These are phyloP conservation scores for Typhlomys cinereus DNA, from an alignment of 2,113 vertebrate genomes.

Conservation along the genomic window DNA sequence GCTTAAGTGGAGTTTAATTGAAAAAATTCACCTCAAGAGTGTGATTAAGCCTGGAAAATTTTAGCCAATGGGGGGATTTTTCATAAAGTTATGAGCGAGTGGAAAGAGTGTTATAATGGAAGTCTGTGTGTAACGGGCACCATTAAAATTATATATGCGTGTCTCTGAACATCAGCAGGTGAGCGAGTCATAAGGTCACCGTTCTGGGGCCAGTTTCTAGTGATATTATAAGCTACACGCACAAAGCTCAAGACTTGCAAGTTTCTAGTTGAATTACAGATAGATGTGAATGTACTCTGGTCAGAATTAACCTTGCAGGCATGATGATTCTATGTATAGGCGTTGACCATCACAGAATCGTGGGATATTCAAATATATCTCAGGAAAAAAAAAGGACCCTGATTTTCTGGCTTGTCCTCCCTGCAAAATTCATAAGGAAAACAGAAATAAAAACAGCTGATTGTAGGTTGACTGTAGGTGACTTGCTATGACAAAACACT, in stretches of 20 bases:
- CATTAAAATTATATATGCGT: conserved; percentile 68
- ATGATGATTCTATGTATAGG: background rate
- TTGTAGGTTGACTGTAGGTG: background rate
- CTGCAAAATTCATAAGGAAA: background rate
- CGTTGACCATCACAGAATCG: conserved; percentile 9
- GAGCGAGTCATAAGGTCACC: conserved; percentile 42
- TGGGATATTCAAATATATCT: background rate
- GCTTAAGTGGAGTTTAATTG: conserved; percentile 78
- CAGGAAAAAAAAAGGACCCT: background rate
- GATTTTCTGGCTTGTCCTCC: background rate
- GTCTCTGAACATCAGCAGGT: conserved; percentile 66
- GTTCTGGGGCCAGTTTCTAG: conserved; percentile 15
- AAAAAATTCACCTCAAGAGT: conserved; percentile 76
- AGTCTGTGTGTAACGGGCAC: conserved; percentile 68
- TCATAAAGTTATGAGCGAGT: conserved; percentile 74
- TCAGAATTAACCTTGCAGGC: conserved; percentile 37
- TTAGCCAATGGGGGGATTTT: conserved; percentile 72
- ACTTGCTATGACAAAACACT: background rate
- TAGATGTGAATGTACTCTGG: conserved; percentile 47
- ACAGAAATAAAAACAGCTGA: background rate
- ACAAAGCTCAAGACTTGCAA: conserved; percentile 30
- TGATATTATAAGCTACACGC: conserved; percentile 23
- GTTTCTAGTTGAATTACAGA: conserved; percentile 62
- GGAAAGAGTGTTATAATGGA: conserved; percentile 78
- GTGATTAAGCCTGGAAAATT: conserved; percentile 76